These are phyloP conservation scores for Uropetala carovei DNA, from an alignment of 2,888 invertebrate species.

Conservation along the genomic window DNA sequence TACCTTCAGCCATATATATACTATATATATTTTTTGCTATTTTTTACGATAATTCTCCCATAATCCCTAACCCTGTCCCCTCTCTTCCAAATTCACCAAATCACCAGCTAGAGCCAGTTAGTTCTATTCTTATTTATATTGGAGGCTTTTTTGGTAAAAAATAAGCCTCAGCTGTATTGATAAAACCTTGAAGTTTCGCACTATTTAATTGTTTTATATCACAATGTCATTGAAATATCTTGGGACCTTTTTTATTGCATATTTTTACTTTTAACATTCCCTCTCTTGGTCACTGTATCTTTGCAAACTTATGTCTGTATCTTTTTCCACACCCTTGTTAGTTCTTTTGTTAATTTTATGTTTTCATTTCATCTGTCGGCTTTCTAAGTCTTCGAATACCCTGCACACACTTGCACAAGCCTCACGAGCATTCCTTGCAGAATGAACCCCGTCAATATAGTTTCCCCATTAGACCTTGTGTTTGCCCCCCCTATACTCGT, in stretches of 20 bases:
- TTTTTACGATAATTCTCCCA: constrained; percentile 45
- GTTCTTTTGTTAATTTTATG: constrained; percentile 51
- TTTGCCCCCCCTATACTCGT: constrained; percentile 38
- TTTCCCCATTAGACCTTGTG: constrained; percentile 48
- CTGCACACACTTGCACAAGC: constrained; percentile 58
- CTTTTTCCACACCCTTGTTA: constrained; percentile 52
- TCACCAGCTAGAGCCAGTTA: constrained; percentile 58
- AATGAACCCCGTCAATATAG: constrained; percentile 45
- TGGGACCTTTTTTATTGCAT: constrained; percentile 62
- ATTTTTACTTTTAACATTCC: constrained; percentile 47
- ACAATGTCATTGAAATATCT: constrained; percentile 59
- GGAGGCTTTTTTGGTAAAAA: constrained; percentile 37
- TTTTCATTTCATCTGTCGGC: constrained; percentile 63
- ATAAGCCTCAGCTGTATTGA: constrained; percentile 52
- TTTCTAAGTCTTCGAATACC: constrained; percentile 58
- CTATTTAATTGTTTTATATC: constrained; percentile 53
- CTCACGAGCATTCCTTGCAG: constrained; percentile 40
- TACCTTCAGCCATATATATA: constrained; percentile 62
- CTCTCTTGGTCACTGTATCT: constrained; percentile 63
- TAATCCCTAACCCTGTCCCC: constrained; percentile 25
- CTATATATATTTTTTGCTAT: constrained; percentile 30
- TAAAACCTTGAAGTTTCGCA: constrained; percentile 55
- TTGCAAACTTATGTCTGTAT: constrained; percentile 60
- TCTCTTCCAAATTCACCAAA: constrained; percentile 58
- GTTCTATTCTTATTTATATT: constrained; percentile 38